phyloP scores from a whole-genome alignment of 2,113 vertebrate species.

The Pangasianodon gigas region DNA sequence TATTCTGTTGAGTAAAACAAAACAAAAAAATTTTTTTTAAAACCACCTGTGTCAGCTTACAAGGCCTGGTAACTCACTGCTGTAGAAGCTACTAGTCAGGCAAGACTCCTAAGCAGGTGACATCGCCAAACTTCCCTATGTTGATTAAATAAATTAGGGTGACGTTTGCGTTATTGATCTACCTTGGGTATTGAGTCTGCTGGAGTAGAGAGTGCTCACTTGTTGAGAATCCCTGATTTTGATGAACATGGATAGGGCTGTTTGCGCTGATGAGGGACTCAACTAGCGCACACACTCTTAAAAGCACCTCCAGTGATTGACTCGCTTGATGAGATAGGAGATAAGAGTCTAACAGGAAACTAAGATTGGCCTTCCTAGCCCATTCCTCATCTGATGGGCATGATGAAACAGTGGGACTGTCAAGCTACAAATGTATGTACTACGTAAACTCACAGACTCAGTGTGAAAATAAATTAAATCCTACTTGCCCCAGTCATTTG shows the following conservation, averaged over 20 bases:
- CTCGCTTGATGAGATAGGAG: constrained; percentile 65
- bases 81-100: background rate
- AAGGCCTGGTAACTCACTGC: background rate
- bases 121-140: constrained; percentile 23
- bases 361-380: constrained; percentile 52
- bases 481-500: background rate
- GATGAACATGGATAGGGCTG: constrained; percentile 57
- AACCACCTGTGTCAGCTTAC: background rate
- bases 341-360: constrained; percentile 61
- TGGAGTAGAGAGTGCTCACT: constrained; percentile 43
- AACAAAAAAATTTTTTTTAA: background rate
- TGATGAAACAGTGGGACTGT: constrained; percentile 59
- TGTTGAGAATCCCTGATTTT: constrained; percentile 51
- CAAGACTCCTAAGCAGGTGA: constrained; percentile 8
- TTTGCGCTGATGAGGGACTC: constrained; percentile 68
- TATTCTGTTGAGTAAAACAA: background rate
- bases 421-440: constrained; percentile 38
- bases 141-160: constrained; percentile 53
- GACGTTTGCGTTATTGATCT: constrained; percentile 48
- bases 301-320: constrained; percentile 68
- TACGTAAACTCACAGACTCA: background rate
- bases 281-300: constrained; percentile 53
- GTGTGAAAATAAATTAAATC: constrained; percentile 3
- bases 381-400: constrained; percentile 65
- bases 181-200: constrained; percentile 35